Conservation (phyloP, 1,140 invertebrate genomes). For the Hetaerina americana region DNA sequence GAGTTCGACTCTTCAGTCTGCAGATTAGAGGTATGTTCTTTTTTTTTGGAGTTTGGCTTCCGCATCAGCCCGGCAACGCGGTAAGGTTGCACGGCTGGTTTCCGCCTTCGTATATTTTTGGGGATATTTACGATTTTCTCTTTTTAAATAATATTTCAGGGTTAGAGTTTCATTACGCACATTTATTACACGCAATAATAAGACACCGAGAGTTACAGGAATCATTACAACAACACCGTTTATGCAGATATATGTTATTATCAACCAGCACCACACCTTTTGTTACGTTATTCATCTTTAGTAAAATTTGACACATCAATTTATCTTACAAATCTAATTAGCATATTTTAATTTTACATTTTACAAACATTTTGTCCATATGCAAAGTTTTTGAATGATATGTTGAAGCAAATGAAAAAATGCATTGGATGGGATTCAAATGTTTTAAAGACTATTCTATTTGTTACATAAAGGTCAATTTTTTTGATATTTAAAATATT, state of each 20-base stretch:
- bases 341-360: constrained; percentile 1
- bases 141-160: background rate
- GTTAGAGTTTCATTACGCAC: background rate
- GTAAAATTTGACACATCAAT: background rate
- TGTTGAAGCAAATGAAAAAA: background rate
- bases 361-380: background rate
- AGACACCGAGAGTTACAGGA: background rate
- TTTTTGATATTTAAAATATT: background rate
- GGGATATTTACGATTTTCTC: background rate
- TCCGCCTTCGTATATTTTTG: background rate
- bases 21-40: background rate
- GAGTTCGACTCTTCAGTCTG: background rate
- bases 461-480: background rate
- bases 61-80: background rate
- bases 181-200: background rate
- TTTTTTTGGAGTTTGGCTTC: background rate
- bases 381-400: background rate
- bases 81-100: background rate
- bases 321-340: background rate
- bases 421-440: background rate
- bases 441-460: background rate
- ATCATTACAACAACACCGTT: background rate
- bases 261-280: background rate
- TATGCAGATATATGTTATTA: background rate
- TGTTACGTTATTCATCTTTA: background rate